Percentiles rank a stretch among this genome's conserved stretches.
Conservation (phyloP, 2,113 vertebrate species). For the Procapra przewalskii region DNA sequence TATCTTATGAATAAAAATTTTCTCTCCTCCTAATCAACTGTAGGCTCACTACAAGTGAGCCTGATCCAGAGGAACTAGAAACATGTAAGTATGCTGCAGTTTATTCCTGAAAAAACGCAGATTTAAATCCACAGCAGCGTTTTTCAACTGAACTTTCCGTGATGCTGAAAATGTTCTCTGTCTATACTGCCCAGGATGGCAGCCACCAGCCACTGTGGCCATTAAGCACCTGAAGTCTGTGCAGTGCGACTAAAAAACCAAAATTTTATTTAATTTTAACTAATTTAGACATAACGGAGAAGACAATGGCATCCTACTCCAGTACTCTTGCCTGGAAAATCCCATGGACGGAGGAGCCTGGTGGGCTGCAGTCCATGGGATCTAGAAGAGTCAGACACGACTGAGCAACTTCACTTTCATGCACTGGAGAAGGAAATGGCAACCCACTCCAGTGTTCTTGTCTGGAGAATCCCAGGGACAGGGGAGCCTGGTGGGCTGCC, state of each 20-base stretch:
- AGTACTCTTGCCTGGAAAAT: too few species aligned
- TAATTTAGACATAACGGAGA: neutral
- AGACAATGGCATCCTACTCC: too few species aligned
- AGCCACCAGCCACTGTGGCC: neutral
- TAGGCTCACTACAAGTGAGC: neutral
- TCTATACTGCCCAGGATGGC: neutral
- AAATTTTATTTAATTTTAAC: constrained; percentile 13
- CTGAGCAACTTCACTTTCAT: too few species aligned
- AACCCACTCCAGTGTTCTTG: too few species aligned
- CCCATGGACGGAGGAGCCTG: too few species aligned
- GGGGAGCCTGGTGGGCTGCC: too few species aligned
- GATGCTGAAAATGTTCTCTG: neutral
- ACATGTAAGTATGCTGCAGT: neutral
- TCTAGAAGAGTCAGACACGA: too few species aligned
- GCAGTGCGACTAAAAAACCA: neutral
- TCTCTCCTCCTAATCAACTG: neutral
- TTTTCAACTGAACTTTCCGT: neutral
- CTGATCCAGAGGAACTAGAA: constrained; percentile 12
- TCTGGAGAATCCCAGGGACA: too few species aligned
- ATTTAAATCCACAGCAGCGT: neutral
- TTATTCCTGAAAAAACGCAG: neutral
- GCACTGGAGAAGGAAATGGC: too few species aligned
- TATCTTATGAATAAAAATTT: neutral
- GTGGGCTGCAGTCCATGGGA: too few species aligned
- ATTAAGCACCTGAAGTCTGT: neutral